phyloP scores from a whole-genome alignment of 2,113 vertebrate genomes.

The Jacana jacana region DNA sequence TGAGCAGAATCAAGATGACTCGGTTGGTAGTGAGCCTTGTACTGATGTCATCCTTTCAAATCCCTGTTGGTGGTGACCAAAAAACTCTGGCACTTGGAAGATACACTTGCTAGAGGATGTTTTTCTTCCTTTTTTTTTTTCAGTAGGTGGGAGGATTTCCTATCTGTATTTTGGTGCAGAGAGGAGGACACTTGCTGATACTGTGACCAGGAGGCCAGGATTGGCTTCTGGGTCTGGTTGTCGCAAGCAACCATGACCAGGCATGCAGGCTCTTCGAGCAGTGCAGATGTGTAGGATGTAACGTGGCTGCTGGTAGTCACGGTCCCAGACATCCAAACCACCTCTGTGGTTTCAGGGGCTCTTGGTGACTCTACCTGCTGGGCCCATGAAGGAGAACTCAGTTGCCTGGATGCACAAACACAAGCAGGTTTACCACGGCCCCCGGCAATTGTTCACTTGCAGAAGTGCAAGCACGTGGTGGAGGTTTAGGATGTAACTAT shows the following conservation, averaged over 20 bases:
- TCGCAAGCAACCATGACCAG: background rate
- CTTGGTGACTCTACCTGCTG: background rate
- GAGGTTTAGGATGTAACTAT: background rate
- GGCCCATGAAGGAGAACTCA: rapidly evolving
- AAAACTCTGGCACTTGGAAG: background rate
- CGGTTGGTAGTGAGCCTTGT: background rate
- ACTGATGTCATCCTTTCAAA: background rate
- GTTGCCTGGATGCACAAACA: background rate
- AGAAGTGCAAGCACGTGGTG: background rate
- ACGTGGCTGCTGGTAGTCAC: rapidly evolving
- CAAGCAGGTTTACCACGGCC: rapidly evolving
- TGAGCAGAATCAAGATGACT: background rate
- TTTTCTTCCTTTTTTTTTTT: background rate
- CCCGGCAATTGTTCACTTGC: background rate
- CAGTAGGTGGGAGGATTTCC: background rate
- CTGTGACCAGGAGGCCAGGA: background rate
- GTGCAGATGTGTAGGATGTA: rapidly evolving
- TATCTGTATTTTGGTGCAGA: background rate
- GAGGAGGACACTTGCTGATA: background rate
- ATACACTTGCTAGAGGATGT: background rate
- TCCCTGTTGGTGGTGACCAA: background rate
- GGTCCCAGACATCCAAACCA: background rate
- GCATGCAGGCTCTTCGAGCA: background rate
- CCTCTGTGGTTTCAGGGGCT: background rate
- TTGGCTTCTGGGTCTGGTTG: background rate